Base-by-base conservation (phyloP, 2,888 invertebrate species). In the Sthenelais limicola region DNA sequence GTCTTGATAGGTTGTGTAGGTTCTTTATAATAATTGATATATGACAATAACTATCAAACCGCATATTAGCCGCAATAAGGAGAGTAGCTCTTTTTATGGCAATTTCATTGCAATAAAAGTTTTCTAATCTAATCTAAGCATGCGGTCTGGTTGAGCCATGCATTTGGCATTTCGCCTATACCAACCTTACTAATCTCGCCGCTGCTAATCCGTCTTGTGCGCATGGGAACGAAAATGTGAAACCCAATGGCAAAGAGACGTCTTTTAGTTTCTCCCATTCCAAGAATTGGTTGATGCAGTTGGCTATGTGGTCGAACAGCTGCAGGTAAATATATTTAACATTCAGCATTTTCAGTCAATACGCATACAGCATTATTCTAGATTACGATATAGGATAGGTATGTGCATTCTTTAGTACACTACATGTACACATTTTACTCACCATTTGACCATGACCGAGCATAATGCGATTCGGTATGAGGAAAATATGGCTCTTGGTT, bases 191-290 rank as follows among this genome's bases (percentile, higher is more conserved):
- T 68, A 97, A 90, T 48, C 93, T 88, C 26, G 96, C 97, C 83
- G 93, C 92, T 7, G 95, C 96, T 28, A 98, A 33, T 0, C 97
- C 96, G 80, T 92, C 88, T 88, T 97, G 97, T 77, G 90, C 90
- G 81, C 97, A 90, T 0, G 98, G 97, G 87, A 98, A 98, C 84
- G 97, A 97, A 89, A 98, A 98, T 30, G 97, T 98, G 89, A 98
- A 98, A 9, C 97, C 97, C 76, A 98, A 90, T 0, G 97, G 95
- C 78, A 97, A 89, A 48, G 92, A 90, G 30, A 84, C 71, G 21
- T 82, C 54, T 7, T 38, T 48, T 48, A 73, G 30, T 18, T 56
- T 54, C 82, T 95, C 92, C 84, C 95, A 94, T 88, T 93, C 93
- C 91, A 96, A 93, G 87, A 97, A 98, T 84, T 93, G 92, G 47